phyloP scores from a whole-genome alignment of 2,888 invertebrate species.

The Blastobasis lacticolella region DNA sequence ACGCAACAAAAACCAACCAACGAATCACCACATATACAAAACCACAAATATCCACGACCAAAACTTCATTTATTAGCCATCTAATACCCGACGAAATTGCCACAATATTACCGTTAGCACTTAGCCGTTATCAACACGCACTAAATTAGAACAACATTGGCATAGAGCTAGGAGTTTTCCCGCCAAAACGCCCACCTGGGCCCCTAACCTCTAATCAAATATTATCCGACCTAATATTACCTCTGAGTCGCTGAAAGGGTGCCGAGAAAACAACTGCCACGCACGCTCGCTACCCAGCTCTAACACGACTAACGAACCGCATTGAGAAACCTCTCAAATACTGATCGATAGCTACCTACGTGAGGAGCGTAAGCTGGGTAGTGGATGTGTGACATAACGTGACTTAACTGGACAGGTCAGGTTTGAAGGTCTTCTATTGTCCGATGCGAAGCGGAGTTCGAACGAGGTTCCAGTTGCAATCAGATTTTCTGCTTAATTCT shows the following conservation, averaged over 20 bases:
- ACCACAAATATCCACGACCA: too few relatives aligned
- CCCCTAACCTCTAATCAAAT: conserved; percentile 36
- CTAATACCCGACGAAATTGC: not conserved
- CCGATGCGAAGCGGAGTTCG: too few relatives aligned
- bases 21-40: too few relatives aligned
- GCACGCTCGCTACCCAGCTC: conserved; percentile 33
- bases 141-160: too few relatives aligned
- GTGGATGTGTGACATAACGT: too few relatives aligned
- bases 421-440: too few relatives aligned
- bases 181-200: not conserved
- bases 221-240: conserved; percentile 59
- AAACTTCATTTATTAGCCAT: too few relatives aligned
- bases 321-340: conserved; percentile 53
- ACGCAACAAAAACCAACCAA: too few relatives aligned
- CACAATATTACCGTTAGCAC: not conserved
- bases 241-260: conserved; percentile 22
- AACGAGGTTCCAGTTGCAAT: too few relatives aligned
- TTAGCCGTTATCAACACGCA: not conserved
- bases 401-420: too few relatives aligned
- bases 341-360: conserved; percentile 50
- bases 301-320: conserved; percentile 61
- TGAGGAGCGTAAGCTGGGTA: not conserved
- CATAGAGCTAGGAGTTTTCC: too few relatives aligned
- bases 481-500: too few relatives aligned
- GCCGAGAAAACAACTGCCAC: conserved; percentile 34